Base-by-base conservation (phyloP, 2,113 vertebrate species). In the Catharus minimus region DNA sequence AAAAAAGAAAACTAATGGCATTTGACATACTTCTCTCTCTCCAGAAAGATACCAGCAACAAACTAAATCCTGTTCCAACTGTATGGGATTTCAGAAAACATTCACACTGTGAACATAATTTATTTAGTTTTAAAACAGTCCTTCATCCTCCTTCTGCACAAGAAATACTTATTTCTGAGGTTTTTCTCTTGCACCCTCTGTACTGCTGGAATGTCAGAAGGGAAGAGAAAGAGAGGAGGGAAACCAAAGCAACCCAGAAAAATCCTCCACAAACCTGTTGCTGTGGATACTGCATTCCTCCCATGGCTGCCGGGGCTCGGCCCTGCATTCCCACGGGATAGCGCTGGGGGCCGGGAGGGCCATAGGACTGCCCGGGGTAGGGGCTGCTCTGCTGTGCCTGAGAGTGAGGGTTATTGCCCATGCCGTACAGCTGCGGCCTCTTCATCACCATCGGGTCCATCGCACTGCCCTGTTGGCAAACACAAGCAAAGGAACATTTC, bases 401-500 rank as follows among this genome's bases (percentile, higher is more conserved):
- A 10, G 98, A 97, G 94, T 99, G 99, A 26, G 98, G 99, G 92
- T 97, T 98, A 96, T 97, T 98, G 95, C 98, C 97, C 98, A 99
- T 98, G 91, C 98, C 98, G 15, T 99, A 99, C 92, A 99, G 94
- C 97, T 99, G 99, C 11, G 99, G 98, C 83, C 99, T 98, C 98
- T 99, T 99, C 98, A 99, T 99, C 60, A 98, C 98, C 98, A 99
- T 98, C 69, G 99, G 99, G 89, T 99, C 99, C 98, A 99, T 98
- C 16, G 99, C 98, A 52, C 97, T 98, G 94, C 99, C 99, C 99
- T 99, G 97, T 57, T 50, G 92, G 78, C 38, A 86, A 80, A 96
- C 21, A 95, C n/a, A 97, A 61, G 52, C 56, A 86, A 61, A 92
- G 36, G 12, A 28, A 13, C 5, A 27, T 47, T 90, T 84, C 52